Conservation (phyloP, 1,140 invertebrate species). For the Zaprionus kolodkinae region DNA sequence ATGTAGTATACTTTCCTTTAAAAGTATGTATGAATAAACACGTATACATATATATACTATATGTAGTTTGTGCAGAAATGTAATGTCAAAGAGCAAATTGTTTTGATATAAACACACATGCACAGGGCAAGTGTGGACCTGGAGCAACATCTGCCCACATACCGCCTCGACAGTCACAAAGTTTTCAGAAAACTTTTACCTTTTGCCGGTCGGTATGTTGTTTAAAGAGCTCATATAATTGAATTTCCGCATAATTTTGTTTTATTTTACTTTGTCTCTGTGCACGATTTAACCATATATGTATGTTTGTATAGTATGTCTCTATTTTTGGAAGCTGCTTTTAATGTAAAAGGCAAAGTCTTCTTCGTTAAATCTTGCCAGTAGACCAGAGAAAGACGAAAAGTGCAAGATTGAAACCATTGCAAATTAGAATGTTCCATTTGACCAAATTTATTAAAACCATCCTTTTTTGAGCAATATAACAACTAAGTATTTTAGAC, state of each 20-base stretch:
- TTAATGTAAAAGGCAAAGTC: constrained; percentile 5
- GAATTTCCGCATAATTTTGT: constrained; percentile 73
- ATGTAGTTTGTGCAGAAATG: background rate
- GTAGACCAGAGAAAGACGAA: background rate
- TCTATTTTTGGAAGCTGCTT: constrained; percentile 7
- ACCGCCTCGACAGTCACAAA: constrained; percentile 48
- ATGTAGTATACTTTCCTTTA: background rate
- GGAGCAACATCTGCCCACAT: constrained; percentile 1
- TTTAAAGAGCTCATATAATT: constrained; percentile 71
- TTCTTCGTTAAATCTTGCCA: constrained; percentile 1
- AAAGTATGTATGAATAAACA: background rate
- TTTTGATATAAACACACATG: background rate
- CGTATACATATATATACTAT: background rate
- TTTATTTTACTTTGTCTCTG: constrained; percentile 69
- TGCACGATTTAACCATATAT: background rate
- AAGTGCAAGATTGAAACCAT: background rate
- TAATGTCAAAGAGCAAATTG: background rate
- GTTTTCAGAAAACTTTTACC: constrained; percentile 66
- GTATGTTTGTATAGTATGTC: background rate
- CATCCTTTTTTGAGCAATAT: too few species aligned
- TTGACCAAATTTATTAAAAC: too few species aligned
- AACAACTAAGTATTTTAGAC: too few species aligned
- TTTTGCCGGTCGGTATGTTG: constrained; percentile 58
- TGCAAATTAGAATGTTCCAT: background rate
- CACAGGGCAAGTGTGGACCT: constrained; percentile 12